Percentiles rank a stretch among this genome's conserved stretches.
Conservation (phyloP, 2,113 vertebrate species). For the Thalassarche chlororhynchos region DNA sequence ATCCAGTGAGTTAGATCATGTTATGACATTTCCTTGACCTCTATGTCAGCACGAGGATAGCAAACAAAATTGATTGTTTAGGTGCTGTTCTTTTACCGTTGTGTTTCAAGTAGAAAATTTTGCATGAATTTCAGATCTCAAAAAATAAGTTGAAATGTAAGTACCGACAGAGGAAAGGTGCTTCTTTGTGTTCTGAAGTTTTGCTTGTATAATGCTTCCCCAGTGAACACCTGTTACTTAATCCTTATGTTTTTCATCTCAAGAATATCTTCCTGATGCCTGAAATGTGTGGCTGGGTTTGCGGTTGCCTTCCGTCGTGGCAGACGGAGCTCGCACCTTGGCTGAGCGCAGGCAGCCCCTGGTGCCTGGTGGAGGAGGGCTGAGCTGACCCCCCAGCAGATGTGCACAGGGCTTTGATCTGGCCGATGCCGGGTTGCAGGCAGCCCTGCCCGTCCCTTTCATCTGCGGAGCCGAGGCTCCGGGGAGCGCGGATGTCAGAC, state of each 20-base stretch:
- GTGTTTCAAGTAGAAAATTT: background rate
- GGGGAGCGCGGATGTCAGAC: background rate
- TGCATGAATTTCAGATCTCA: background rate
- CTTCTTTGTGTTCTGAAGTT: background rate
- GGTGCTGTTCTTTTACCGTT: background rate
- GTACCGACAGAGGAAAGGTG: background rate
- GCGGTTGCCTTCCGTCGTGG: fast-evolving
- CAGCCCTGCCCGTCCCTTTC: background rate
- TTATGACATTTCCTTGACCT: background rate
- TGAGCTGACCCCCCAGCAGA: background rate
- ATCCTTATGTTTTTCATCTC: background rate
- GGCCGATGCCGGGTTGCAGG: fast-evolving
- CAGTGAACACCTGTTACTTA: background rate
- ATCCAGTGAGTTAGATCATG: background rate
- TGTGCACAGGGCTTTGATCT: conserved; percentile 22
- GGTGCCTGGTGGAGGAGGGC: background rate
- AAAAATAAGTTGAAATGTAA: background rate
- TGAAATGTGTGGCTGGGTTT: background rate
- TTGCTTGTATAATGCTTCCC: background rate
- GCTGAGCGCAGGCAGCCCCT: background rate
- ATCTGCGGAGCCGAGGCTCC: background rate
- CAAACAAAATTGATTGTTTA: background rate
- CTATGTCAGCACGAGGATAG: background rate
- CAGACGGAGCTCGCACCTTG: background rate
- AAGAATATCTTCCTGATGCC: background rate